Evolutionary conservation across 2,113 vertebrate genomes (phyloP).

Genomic region (Climacteris rufus): DNA sequence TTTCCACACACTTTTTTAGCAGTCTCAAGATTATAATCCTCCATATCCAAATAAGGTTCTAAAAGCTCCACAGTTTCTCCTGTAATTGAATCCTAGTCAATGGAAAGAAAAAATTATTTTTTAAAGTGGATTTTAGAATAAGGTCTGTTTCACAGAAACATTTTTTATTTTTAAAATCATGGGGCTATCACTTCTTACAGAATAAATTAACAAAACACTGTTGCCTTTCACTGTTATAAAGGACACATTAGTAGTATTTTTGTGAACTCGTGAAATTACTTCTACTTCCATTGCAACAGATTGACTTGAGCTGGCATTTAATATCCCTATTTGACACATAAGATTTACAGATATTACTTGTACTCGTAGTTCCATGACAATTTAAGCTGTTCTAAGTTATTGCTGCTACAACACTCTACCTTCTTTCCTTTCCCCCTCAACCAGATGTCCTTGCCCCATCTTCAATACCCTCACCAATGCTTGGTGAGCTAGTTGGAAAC

Average conservation of each 20-base stretch:
- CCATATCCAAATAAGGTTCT: constrained; percentile 79
- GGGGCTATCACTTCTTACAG: background rate
- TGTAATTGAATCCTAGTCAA: constrained; percentile 80
- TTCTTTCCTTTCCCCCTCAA: background rate
- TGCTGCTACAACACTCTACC: background rate
- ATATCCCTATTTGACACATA: background rate
- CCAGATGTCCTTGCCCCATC: background rate
- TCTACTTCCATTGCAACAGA: background rate
- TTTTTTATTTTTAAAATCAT: background rate
- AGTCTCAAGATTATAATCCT: constrained; percentile 83
- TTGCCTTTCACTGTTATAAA: background rate
- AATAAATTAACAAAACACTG: background rate
- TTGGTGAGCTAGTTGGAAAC: background rate
- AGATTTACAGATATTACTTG: background rate
- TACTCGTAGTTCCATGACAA: background rate
- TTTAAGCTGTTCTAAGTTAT: background rate
- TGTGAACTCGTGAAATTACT: background rate
- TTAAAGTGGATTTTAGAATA: background rate
- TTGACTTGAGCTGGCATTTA: background rate
- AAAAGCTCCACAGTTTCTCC: constrained; percentile 83
- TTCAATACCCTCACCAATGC: background rate
- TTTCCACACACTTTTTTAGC: constrained; percentile 86
- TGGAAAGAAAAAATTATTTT: background rate
- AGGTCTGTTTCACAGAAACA: background rate
- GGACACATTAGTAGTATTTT: background rate